Percentiles rank a stretch among this genome's conserved stretches.
These are phyloP conservation scores for Fopius arisanus DNA, from an alignment of 1,140 invertebrate species.

Conservation along the genomic window DNA sequence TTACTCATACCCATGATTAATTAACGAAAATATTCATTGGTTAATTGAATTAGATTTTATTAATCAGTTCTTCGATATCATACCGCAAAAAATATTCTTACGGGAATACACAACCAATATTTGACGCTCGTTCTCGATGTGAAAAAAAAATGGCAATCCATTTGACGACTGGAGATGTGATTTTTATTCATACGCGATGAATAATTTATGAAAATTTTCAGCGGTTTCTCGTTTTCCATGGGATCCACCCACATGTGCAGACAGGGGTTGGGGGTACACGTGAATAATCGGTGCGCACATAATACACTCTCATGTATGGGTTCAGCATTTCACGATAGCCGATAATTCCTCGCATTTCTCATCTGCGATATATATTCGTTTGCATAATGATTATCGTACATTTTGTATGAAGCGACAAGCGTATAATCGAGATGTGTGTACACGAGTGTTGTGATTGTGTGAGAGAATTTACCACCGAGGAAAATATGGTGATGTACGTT, in stretches of 20 bases:
- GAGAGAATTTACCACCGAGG: not conserved
- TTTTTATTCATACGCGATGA: constrained; percentile 11
- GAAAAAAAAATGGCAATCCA: not conserved
- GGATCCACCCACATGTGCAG: constrained; percentile 1
- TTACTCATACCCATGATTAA: too few relatives aligned
- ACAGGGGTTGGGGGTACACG: not conserved
- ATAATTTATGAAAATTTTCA: constrained; percentile 31
- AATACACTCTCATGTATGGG: not conserved
- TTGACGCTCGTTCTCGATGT: not conserved
- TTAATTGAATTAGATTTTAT: too few relatives aligned
- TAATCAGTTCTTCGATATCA: too few relatives aligned
- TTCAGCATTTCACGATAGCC: constrained; percentile 5
- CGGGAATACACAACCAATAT: not conserved
- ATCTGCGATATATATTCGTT: constrained; percentile 23
- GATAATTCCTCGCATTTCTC: constrained; percentile 28
- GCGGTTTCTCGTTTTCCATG: constrained; percentile 6
- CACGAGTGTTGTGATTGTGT: not conserved
- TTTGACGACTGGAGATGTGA: not conserved
- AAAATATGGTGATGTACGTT: constrained; percentile 9
- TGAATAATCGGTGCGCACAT: not conserved
- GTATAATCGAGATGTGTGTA: constrained; percentile 26
- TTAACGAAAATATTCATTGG: too few relatives aligned
- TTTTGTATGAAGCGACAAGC: constrained; percentile 28
- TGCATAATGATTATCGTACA: constrained; percentile 38
- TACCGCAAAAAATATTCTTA: too few relatives aligned